Evolutionary conservation across 1,140 invertebrate genomes (phyloP), one percentile per base, ranked within the genome.

Genomic region (Medauroidea extradentata): DNA sequence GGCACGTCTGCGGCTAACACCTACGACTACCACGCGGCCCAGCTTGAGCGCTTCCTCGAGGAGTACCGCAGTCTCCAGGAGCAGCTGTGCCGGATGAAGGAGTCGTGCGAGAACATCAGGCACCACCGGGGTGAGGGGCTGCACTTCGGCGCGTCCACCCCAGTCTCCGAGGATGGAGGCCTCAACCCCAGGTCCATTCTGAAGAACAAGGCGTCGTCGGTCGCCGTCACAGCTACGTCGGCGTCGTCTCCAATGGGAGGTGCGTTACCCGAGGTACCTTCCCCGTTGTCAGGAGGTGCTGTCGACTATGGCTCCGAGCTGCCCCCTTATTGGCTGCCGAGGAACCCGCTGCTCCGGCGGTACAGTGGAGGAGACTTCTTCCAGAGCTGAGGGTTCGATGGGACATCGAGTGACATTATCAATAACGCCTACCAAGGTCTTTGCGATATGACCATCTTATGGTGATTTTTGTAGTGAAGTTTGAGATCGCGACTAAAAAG

Each of bases 21-120:
- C 27, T 88, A 87, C 68, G 86, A 89, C 64, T 89, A 88, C 70
- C 84, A 88, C 69, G 84, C 86, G 0, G 85, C 86, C 3, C 87
- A 90, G 68, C 71, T 90, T 43, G 87, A 89, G 67, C 80, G 83
- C 29, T 89, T 89, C 70, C 78, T 89, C 25, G 85, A 89, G 67
- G 87, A 90, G 65, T 90, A 90, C 67, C 78, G 85, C 62, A 84
- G 77, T 64, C 77, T 90, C 43, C 85, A 88, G 70, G 84, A 88
- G 69, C 86, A 89, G 69, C 70, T 90, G 57, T 85, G 82, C 53
- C 84, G 83, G 69, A 89, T 89, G 86, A 89, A 88, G 67, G 83
- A 87, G 65, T 86, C 85, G 24, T 85, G 86, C 67, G 86, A 86
- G 65, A 83, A 79, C 59, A 78, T 86, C 54, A 73, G 75, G 38